These are phyloP conservation scores for Platichthys stellatus DNA, from an alignment of 2,113 vertebrate species.

Conservation along the genomic window DNA sequence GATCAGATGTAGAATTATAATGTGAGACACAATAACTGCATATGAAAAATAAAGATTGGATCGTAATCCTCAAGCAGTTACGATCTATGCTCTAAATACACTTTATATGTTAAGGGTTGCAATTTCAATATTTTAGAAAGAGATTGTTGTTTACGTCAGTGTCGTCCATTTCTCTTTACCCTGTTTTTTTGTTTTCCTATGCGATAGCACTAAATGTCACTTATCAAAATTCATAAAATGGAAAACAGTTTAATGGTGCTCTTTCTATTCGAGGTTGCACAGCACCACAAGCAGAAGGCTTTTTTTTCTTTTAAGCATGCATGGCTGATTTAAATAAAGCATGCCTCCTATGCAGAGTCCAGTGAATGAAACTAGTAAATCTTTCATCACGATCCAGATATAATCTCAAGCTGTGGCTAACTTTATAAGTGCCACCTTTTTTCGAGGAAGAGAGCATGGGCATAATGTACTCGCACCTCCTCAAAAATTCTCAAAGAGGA, in stretches of 20 bases:
- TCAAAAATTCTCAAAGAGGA: slow-evolving; percentile 81
- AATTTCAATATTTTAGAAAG: background rate
- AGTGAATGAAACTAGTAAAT: slow-evolving; percentile 1
- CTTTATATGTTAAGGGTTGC: background rate
- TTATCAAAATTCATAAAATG: background rate
- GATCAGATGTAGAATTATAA: slow-evolving; percentile 4
- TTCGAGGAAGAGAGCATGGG: slow-evolving; percentile 41
- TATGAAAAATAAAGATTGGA: background rate
- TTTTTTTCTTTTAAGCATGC: background rate
- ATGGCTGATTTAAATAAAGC: slow-evolving; percentile 6
- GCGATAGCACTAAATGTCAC: background rate
- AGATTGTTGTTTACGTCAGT: too few species aligned
- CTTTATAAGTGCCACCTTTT: slow-evolving; percentile 56
- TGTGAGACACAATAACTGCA: background rate
- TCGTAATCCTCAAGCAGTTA: background rate
- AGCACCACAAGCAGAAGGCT: background rate
- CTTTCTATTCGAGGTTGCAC: background rate
- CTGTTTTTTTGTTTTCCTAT: background rate
- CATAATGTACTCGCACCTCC: slow-evolving; percentile 69
- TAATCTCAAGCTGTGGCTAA: slow-evolving; percentile 19
- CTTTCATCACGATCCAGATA: slow-evolving; percentile 10
- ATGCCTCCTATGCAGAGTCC: background rate
- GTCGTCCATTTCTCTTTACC: too few species aligned
- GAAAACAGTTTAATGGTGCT: background rate
- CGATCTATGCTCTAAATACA: background rate